Conservation (phyloP, 2,888 invertebrate species). For the Parnassius apollo region DNA sequence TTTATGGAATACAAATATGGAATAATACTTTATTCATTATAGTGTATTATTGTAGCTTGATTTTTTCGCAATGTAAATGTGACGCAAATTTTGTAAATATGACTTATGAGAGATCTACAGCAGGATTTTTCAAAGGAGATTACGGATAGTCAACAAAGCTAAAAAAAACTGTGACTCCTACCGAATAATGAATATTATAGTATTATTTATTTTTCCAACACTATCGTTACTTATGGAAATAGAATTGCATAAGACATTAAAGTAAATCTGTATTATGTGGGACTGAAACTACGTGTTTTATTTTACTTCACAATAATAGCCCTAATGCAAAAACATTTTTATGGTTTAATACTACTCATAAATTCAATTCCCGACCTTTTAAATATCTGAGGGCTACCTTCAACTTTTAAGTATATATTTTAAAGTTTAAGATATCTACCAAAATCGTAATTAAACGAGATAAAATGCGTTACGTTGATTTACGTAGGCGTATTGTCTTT, state of each 20-base stretch:
- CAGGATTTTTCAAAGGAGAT: slow-evolving; percentile 30
- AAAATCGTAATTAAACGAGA: too few species aligned
- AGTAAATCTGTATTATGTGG: slow-evolving; percentile 50
- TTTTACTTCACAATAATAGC: slow-evolving; percentile 15
- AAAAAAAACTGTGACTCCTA: slow-evolving; percentile 53
- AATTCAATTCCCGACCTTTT: too few species aligned
- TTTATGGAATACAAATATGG: too few species aligned
- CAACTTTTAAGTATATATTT: too few species aligned
- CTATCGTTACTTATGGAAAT: slow-evolving; percentile 54
- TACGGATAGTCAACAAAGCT: slow-evolving; percentile 52
- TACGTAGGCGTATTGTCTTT: too few species aligned
- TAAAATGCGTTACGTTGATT: too few species aligned
- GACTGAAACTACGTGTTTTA: slow-evolving; percentile 46
- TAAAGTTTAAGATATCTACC: too few species aligned
- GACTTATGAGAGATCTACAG: slow-evolving; percentile 4
- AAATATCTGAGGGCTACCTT: too few species aligned
- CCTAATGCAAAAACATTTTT: too few species aligned
- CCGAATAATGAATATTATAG: slow-evolving; percentile 39
- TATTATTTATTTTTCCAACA: slow-evolving; percentile 71
- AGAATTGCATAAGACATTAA: slow-evolving; percentile 56
- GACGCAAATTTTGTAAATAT: slow-evolving; percentile 20
- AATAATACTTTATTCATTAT: too few species aligned
- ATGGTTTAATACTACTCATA: too few species aligned
- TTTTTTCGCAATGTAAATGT: slow-evolving; percentile 3
- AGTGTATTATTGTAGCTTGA: neutral